Percentiles rank a stretch among this genome's conserved stretches.
Conservation (phyloP, 2,797 vertebrate genomes). For the Pseudomugil gertrudae region DNA sequence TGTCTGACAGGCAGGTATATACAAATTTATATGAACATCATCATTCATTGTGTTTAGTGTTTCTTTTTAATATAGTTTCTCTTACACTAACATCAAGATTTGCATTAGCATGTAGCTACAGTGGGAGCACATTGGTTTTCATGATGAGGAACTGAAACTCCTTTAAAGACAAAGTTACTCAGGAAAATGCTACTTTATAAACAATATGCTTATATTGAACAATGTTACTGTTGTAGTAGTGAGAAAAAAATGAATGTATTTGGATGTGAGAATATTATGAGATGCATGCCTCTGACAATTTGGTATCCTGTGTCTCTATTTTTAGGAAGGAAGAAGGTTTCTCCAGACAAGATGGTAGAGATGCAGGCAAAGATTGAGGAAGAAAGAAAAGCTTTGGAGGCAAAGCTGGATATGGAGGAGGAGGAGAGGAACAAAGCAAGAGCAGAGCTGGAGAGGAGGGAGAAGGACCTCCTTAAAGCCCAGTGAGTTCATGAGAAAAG, state of each 20-base stretch:
- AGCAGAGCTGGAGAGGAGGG: conserved; percentile 95
- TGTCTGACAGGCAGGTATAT: conserved; percentile 14
- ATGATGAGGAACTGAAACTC: conserved; percentile 3
- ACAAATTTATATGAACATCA: conserved; percentile 19
- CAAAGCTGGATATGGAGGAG: conserved; percentile 99
- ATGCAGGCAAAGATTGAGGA: conserved; percentile 99
- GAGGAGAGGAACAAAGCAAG: conserved; percentile 98
- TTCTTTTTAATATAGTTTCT: conserved; percentile 1
- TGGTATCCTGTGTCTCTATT: conserved; percentile 25
- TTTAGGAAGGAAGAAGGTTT: conserved; percentile 96
- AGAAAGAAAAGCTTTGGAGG: conserved; percentile 95
- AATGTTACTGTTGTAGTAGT: conserved; percentile 14
- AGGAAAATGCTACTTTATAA: background rate
- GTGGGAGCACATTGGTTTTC: conserved; percentile 1
- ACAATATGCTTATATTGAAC: conserved; percentile 27
- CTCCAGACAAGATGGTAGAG: conserved; percentile 97
- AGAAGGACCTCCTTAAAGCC: conserved; percentile 97
- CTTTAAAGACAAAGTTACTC: background rate
- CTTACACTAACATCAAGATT: conserved; percentile 31
- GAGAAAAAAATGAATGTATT: conserved; percentile 1
- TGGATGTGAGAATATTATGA: conserved; percentile 5
- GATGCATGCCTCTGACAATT: background rate
- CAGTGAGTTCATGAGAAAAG: conserved; percentile 85
- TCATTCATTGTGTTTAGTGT: background rate
- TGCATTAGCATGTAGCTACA: conserved; percentile 15